Evolutionary conservation across 2,797 vertebrate species (phyloP).

Genomic region (Anas acuta): DNA sequence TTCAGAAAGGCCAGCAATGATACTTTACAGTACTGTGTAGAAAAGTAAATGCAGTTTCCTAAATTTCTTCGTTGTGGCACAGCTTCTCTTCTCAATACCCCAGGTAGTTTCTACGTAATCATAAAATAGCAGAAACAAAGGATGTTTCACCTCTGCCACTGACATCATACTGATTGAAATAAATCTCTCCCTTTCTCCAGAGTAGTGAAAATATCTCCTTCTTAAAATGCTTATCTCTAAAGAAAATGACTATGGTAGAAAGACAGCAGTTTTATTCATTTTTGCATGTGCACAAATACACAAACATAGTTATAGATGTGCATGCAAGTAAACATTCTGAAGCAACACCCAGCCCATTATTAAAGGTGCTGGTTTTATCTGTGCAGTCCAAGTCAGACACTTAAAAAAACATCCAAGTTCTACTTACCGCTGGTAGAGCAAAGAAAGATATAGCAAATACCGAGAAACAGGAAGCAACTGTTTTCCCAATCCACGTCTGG

Average conservation of each 20-base stretch:
- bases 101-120: neutral
- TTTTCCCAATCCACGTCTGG: conserved; percentile 92
- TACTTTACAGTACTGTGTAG: neutral
- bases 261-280: neutral
- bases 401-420: neutral
- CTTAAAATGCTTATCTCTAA: neutral
- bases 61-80: neutral
- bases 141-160: neutral
- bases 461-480: conserved; percentile 93
- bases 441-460: conserved; percentile 95
- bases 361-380: neutral
- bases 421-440: conserved; percentile 89
- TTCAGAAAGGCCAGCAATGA: neutral
- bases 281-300: neutral
- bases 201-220: neutral
- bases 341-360: neutral
- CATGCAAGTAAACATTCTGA: neutral
- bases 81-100: neutral
- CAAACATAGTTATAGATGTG: neutral
- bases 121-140: neutral
- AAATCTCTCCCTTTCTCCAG: fast-evolving
- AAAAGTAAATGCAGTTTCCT: neutral
- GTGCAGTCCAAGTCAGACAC: neutral
- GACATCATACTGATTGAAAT: neutral
- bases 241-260: neutral